Evolutionary conservation across 2,888 invertebrate genomes (phyloP).

Genomic region (Brachyptera putata): DNA sequence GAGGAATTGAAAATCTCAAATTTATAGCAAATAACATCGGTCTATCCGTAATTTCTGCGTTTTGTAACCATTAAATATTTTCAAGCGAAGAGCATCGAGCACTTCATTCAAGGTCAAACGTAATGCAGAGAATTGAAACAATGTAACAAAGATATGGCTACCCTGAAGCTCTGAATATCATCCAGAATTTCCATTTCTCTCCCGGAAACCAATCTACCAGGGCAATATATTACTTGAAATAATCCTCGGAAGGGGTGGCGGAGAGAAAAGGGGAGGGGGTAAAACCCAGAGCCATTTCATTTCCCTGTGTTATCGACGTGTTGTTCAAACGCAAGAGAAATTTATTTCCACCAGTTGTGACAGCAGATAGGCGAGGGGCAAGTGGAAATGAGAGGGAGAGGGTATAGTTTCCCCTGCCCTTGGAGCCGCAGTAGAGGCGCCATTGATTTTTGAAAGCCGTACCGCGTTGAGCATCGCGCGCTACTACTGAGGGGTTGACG

Average conservation of each 20-base stretch:
- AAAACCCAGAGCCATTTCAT: conserved; percentile 32
- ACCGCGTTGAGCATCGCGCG: conserved; percentile 21
- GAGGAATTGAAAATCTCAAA: too few relatives aligned
- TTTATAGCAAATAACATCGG: too few relatives aligned
- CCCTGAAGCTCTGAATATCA: too few relatives aligned
- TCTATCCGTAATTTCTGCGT: too few relatives aligned
- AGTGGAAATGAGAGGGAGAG: conserved; percentile 19
- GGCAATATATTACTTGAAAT: too few relatives aligned
- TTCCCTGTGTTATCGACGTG: conserved; percentile 33
- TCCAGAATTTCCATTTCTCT: too few relatives aligned
- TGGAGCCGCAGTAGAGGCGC: conserved; percentile 32
- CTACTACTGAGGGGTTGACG: background rate
- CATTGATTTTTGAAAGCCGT: conserved; percentile 41
- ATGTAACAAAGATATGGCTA: too few relatives aligned
- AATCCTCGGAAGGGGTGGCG: conserved; percentile 29
- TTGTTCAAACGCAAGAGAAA: conserved; percentile 32
- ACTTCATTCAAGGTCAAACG: too few relatives aligned
- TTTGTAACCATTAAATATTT: too few relatives aligned
- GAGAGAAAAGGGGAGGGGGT: conserved; percentile 30
- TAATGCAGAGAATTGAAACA: too few relatives aligned
- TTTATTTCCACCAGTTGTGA: conserved; percentile 34
- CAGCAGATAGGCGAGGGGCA: conserved; percentile 21
- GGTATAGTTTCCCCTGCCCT: conserved; percentile 18
- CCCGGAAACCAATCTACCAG: too few relatives aligned
- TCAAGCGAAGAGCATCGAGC: too few relatives aligned